These are phyloP conservation scores for Smutsia temminckii DNA, from an alignment of 2,797 vertebrate species.

Conservation along the genomic window DNA sequence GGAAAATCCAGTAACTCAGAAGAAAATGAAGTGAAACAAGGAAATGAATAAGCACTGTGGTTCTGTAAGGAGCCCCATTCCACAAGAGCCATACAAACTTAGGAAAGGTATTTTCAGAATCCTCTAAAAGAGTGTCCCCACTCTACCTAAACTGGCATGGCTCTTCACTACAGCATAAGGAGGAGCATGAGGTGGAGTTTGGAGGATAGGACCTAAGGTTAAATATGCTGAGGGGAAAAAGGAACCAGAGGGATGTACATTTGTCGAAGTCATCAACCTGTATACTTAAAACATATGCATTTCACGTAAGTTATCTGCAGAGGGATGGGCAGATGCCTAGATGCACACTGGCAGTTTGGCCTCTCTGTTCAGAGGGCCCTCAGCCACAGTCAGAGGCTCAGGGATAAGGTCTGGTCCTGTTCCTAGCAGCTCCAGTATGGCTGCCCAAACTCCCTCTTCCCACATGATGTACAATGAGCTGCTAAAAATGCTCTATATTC, in stretches of 20 bases:
- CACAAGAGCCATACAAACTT: neutral
- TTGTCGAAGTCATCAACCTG: neutral
- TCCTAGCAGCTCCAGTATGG: neutral
- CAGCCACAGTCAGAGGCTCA: neutral
- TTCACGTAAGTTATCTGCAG: neutral
- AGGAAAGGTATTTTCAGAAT: neutral
- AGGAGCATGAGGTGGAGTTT: neutral
- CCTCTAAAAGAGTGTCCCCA: neutral
- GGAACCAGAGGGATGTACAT: neutral
- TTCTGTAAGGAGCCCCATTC: neutral
- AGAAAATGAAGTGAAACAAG: neutral
- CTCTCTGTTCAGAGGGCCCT: neutral
- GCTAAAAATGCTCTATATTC: neutral
- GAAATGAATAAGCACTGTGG: neutral
- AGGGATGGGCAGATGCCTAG: neutral
- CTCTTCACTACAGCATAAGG: neutral
- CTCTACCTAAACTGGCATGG: neutral
- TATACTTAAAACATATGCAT: neutral
- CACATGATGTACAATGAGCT: neutral
- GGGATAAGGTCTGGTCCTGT: neutral
- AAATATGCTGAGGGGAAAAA: neutral
- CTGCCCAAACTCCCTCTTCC: neutral
- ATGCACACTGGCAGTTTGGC: neutral
- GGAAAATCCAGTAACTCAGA: neutral
- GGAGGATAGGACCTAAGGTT: neutral